These are phyloP conservation scores for Drosophila miranda DNA, from an alignment of 1,140 invertebrate species.

Conservation along the genomic window DNA sequence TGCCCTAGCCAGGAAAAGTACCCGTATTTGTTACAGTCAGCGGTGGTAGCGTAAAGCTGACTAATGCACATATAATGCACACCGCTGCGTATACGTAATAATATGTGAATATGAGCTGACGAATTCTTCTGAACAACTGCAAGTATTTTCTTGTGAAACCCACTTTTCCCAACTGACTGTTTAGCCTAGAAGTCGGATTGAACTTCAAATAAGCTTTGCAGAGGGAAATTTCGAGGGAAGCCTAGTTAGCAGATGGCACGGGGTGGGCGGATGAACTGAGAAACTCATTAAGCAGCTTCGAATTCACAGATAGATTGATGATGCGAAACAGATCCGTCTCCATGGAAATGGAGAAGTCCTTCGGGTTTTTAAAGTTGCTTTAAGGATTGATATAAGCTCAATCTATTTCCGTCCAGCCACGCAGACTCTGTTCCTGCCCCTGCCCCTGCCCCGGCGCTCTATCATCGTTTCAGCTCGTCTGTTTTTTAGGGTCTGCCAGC, in stretches of 20 bases:
- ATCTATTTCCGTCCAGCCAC: slow-evolving; percentile 27
- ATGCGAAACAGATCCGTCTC: too few species aligned
- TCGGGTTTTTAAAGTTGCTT: too few species aligned
- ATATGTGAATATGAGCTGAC: not conserved
- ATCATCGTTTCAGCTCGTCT: slow-evolving; percentile 27
- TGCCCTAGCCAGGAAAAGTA: not conserved
- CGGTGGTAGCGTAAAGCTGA: slow-evolving; percentile 45
- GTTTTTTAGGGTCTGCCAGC: slow-evolving; percentile 40
- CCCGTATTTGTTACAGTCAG: not conserved
- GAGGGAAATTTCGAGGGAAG: too few species aligned
- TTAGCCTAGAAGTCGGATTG: too few species aligned
- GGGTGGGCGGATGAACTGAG: too few species aligned
- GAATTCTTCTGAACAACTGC: too few species aligned
- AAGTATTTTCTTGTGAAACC: not conserved
- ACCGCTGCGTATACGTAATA: slow-evolving; percentile 54
- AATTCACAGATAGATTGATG: too few species aligned
- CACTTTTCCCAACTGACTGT: too few species aligned
- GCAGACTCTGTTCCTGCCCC: not conserved
- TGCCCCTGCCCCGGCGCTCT: not conserved
- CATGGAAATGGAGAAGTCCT: too few species aligned
- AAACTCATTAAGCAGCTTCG: too few species aligned
- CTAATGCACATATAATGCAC: slow-evolving; percentile 50
- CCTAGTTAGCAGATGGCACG: too few species aligned
- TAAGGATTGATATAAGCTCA: slow-evolving; percentile 4
- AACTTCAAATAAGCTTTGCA: too few species aligned